Base-by-base conservation (phyloP, 2,888 invertebrate species). In the Rotaria magnacalcarata region DNA sequence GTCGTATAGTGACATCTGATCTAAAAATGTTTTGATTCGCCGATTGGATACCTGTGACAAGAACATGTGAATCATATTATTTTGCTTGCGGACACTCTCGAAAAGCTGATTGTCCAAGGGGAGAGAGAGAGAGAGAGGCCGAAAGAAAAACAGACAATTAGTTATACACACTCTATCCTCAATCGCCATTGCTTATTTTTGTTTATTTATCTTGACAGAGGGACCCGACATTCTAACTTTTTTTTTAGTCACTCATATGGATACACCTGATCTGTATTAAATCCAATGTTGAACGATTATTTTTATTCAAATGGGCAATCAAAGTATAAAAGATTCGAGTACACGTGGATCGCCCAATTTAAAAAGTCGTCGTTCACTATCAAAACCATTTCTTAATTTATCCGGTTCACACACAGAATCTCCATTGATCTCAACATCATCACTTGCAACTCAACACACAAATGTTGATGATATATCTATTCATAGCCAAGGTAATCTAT, bases 291-390 rank as follows among this genome's bases (percentile, higher is more conserved):
- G 67, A 67, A 67, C 67, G 34, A 67, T 67, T 67, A 14, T 34
- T 67, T 67, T 67, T 27, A 67, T 21, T 80, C 21, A 19, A 80
- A 80, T 80, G 75, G 75, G 75, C 41, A 80, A 80, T 80, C 75
- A 80, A 80, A 80, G 24, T 43, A 47, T 41, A 80, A 80, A 47
- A 80, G 75, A 80, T 47, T 47, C 43, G 8, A 41, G 75, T 80
- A 47, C 75, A 80, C 75, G 75, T 80, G 41, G 47, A 80, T 80
- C 75, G 47, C 75, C 75, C 21, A 80, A 47, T 47, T 80, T 80
- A 80, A 80, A 80, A 80, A 80, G 75, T 80, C 75, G 75, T 47
- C 75, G 75, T 80, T 80, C 75, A 47, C 21, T 80, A 21, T 80
- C 75, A 47, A 80, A 80, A 47, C 75, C 75, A 80, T 80, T 80